Conservation (phyloP, 2,113 vertebrate genomes). For the Cryptoleucopteryx plumbea region DNA sequence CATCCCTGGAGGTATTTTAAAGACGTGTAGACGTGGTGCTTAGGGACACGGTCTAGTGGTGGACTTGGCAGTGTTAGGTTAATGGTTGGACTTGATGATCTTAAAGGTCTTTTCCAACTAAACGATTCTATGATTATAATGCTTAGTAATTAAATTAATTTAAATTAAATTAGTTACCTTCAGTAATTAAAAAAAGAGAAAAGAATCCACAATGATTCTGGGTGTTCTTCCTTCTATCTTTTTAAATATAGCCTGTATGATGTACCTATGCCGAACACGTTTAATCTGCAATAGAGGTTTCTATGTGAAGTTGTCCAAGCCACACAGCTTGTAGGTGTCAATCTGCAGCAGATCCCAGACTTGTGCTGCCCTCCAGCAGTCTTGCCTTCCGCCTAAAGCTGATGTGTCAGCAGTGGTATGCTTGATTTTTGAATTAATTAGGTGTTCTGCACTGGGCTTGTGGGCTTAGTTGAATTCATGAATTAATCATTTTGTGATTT, state of each 20-base stretch:
- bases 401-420: background rate
- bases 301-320: background rate
- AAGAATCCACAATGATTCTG: background rate
- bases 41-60: background rate
- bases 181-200: background rate
- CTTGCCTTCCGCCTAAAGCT: background rate
- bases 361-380: background rate
- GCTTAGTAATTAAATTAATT: background rate
- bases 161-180: background rate
- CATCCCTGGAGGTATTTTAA: too few species aligned
- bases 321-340: background rate
- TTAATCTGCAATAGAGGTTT: background rate
- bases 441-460: background rate
- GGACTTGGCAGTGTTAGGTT: background rate
- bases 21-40: too few species aligned
- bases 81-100: background rate
- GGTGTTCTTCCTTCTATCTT: background rate
- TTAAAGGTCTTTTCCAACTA: background rate
- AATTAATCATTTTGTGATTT: constrained; percentile 31
- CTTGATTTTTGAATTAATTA: constrained; percentile 45
- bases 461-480: background rate
- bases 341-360: background rate
- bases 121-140: background rate
- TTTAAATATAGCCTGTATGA: background rate
- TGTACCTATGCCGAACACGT: background rate